Percentiles rank a stretch among this genome's conserved stretches.
phyloP scores from a whole-genome alignment of 1,140 invertebrate species.

The Ceratoteleas bidentatus region DNA sequence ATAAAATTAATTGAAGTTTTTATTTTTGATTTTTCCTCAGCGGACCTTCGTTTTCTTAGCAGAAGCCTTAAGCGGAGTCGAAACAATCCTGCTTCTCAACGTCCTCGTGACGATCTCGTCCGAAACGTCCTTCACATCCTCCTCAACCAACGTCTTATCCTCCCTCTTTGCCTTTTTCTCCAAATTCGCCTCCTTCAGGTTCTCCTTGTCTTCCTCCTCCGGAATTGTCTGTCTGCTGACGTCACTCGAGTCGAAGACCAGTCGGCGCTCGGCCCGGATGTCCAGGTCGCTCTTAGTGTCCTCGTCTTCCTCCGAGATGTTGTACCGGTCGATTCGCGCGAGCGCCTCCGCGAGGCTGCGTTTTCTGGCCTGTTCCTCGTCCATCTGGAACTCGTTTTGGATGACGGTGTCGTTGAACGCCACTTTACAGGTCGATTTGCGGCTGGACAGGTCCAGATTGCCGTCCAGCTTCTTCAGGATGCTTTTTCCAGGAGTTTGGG shows the following conservation, averaged over 20 bases:
- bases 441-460: slow-evolving; percentile 9
- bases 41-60: not conserved
- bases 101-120: not conserved
- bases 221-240: not conserved
- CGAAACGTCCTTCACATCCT: not conserved
- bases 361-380: slow-evolving; percentile 43
- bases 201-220: not conserved
- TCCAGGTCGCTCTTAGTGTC: not conserved
- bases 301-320: slow-evolving; percentile 9
- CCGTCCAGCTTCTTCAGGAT: slow-evolving; percentile 73
- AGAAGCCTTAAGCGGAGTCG: not conserved
- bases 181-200: not conserved
- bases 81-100: not conserved
- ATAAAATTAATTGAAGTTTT: too few relatives aligned
- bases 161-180: not conserved
- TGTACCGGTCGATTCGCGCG: slow-evolving; percentile 62
- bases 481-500: slow-evolving; percentile 75
- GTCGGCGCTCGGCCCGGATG: slow-evolving; percentile 52
- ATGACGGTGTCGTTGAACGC: slow-evolving; percentile 60
- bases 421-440: slow-evolving; percentile 61
- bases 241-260: slow-evolving; percentile 67
- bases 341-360: slow-evolving; percentile 52
- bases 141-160: not conserved
- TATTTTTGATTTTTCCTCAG: too few relatives aligned
- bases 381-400: slow-evolving; percentile 53